These are phyloP conservation scores for Neotoxoptera formosana DNA, from an alignment of 1,140 invertebrate species.

Conservation along the genomic window DNA sequence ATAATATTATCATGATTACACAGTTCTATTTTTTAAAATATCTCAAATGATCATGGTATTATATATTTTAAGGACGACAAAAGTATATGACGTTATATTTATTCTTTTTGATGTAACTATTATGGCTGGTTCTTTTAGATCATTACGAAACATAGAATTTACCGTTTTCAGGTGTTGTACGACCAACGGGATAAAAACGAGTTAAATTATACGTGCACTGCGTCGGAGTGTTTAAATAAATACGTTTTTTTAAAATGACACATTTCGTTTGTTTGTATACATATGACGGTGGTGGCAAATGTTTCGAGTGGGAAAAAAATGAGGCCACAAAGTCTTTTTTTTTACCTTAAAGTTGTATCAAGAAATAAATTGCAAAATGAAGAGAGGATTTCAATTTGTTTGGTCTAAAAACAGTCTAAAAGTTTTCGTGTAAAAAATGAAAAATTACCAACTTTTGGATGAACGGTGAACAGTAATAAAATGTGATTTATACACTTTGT, in stretches of 20 bases:
- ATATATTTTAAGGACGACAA: not conserved
- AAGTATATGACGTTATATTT: not conserved
- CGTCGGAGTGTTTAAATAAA: constrained; percentile 9
- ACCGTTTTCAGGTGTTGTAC: not conserved
- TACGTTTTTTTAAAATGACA: not conserved
- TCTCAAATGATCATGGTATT: no score
- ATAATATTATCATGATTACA: no score
- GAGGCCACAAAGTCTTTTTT: not conserved
- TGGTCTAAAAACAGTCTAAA: constrained; percentile 24
- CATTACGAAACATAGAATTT: not conserved
- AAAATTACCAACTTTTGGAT: constrained; percentile 22
- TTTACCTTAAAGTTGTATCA: not conserved
- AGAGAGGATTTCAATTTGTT: constrained; percentile 45
- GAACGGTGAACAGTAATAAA: constrained; percentile 19
- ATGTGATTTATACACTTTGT: constrained; percentile 38
- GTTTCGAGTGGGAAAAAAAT: not conserved
- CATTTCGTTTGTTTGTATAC: not conserved
- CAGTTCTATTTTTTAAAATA: no score
- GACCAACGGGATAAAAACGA: not conserved
- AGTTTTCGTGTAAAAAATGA: constrained; percentile 47
- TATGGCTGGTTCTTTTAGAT: not conserved
- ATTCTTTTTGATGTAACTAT: not conserved
- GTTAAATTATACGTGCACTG: not conserved
- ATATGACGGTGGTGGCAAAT: not conserved
- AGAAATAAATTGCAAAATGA: not conserved